Percentiles rank a stretch among this genome's conserved stretches.
Conservation (phyloP, 2,113 vertebrate genomes). For the Embiotoca jacksoni region DNA sequence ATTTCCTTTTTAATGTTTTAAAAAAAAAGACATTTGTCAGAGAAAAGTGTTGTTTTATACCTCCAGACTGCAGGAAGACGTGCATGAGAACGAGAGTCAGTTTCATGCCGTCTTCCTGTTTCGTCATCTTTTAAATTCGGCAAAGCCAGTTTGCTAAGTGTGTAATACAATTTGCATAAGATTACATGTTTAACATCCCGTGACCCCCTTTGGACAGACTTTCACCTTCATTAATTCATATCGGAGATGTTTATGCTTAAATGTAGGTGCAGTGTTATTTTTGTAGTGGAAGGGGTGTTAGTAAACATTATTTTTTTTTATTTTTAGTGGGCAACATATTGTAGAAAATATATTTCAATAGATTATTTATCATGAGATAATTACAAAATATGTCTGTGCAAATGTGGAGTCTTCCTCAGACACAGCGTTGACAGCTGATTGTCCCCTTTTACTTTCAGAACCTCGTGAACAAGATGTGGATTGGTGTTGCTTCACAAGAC, state of each 20-base stretch:
- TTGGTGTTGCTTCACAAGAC: slow-evolving; percentile 95
- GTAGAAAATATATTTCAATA: too few species aligned
- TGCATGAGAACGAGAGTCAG: background rate
- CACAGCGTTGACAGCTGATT: background rate
- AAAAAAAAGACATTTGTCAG: background rate
- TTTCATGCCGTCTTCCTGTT: slow-evolving; percentile 10
- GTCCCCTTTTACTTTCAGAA: slow-evolving; percentile 84
- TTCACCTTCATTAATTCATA: background rate
- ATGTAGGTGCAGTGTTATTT: background rate
- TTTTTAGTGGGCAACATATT: too few species aligned
- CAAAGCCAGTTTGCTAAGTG: background rate
- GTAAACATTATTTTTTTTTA: too few species aligned
- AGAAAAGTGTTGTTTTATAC: background rate
- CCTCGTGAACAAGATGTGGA: slow-evolving; percentile 99
- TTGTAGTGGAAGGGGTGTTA: background rate
- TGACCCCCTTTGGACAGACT: background rate
- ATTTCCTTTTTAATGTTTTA: background rate
- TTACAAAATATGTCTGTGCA: background rate
- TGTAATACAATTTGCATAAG: background rate
- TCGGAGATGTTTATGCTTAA: background rate
- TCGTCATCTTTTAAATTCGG: slow-evolving; percentile 5
- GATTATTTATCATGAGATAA: background rate
- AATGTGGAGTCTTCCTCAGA: background rate
- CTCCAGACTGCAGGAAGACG: background rate
- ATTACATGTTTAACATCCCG: background rate